Evolutionary conservation across 2,113 vertebrate genomes (phyloP).

Genomic region (Eulemur rufifrons): DNA sequence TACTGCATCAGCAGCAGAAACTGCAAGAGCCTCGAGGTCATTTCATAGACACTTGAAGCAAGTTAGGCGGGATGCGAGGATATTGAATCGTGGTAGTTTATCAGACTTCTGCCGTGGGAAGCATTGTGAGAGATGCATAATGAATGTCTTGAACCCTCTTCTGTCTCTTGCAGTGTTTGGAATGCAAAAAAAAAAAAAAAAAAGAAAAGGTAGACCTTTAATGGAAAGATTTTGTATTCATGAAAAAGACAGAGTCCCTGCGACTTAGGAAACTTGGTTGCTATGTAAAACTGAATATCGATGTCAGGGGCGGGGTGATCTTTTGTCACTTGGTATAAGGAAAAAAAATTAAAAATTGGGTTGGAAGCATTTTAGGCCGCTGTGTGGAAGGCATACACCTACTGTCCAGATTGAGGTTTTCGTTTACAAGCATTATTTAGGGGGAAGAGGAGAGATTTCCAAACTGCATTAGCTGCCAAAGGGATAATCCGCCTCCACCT

Average conservation of each 20-base stretch:
- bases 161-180: slow-evolving; percentile 45
- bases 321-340: not conserved
- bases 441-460: not conserved
- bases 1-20: slow-evolving; percentile 40
- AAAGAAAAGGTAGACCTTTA: slow-evolving; percentile 15
- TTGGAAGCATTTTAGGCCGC: not conserved
- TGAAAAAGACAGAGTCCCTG: slow-evolving; percentile 56
- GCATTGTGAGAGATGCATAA: not conserved
- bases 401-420: not conserved
- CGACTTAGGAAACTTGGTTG: not conserved
- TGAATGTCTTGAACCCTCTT: slow-evolving; percentile 51
- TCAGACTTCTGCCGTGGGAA: not conserved
- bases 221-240: slow-evolving; percentile 75
- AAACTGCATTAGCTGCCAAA: not conserved
- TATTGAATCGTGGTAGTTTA: not conserved
- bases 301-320: not conserved
- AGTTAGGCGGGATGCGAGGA: not conserved
- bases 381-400: not conserved
- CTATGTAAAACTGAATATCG: not conserved
- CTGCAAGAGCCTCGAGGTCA: slow-evolving; percentile 21
- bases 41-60: not conserved
- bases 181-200: slow-evolving; percentile 10
- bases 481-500: not conserved
- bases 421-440: not conserved
- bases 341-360: not conserved